Evolutionary conservation across 1,140 invertebrate genomes (phyloP).

Genomic region (Holotrichia oblita): DNA sequence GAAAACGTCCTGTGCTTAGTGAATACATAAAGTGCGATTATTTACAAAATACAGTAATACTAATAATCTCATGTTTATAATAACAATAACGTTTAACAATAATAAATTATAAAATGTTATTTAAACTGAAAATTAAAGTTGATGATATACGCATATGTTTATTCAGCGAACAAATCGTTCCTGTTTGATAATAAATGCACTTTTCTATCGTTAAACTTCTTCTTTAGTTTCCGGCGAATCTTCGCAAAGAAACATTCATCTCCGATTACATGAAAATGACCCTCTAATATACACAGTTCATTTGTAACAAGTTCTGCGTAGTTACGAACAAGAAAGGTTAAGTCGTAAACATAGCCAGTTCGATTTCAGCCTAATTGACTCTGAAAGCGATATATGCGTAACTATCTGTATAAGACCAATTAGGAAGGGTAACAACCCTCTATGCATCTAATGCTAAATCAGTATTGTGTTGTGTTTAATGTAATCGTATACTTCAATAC

Average conservation of each 20-base stretch:
- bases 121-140: constrained; percentile 13
- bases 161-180: not conserved
- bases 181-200: not conserved
- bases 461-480: not conserved
- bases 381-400: not conserved
- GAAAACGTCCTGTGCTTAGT: not conserved
- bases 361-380: not conserved
- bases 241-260: not conserved
- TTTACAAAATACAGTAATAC: constrained; percentile 26
- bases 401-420: not conserved
- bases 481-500: not conserved
- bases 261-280: not conserved
- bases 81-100: constrained; percentile 22
- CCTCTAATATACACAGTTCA: not conserved
- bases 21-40: constrained; percentile 20
- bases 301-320: not conserved
- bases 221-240: no score
- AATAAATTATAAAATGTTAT: constrained; percentile 36
- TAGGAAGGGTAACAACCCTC: not conserved
- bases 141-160: not conserved
- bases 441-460: not conserved
- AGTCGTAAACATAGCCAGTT: not conserved
- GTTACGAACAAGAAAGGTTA: not conserved
- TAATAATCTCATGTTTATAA: constrained; percentile 33
- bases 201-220: not conserved